Evolutionary conservation across 2,888 invertebrate species (phyloP).

Genomic region (Tipula vernalis): DNA sequence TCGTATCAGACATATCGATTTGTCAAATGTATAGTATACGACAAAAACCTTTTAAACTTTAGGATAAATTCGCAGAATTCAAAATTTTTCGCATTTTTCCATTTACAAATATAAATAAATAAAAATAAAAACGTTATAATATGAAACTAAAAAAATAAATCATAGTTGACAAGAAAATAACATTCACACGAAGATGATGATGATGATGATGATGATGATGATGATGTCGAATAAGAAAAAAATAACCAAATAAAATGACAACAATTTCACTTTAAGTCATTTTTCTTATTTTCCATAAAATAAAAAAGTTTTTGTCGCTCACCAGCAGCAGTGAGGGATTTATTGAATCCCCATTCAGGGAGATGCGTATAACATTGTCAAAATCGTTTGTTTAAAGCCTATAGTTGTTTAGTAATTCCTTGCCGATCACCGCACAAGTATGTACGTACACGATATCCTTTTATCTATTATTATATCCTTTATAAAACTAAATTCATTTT

Average conservation of each 20-base stretch:
- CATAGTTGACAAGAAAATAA: background rate
- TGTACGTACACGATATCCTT: background rate
- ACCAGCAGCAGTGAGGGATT: background rate
- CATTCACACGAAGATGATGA: background rate
- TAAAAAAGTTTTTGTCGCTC: background rate
- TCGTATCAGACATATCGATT: background rate
- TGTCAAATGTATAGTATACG: background rate
- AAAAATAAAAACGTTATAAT: background rate
- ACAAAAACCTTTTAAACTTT: background rate
- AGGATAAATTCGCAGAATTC: background rate
- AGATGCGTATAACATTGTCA: background rate
- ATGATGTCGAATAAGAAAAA: background rate
- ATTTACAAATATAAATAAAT: background rate
- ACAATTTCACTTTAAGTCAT: background rate
- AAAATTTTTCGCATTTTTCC: background rate
- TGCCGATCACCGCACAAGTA: background rate
- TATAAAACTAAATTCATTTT: background rate
- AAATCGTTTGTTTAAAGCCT: background rate
- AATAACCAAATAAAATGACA: background rate
- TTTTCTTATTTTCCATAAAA: background rate
- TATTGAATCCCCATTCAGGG: background rate
- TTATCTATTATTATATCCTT: background rate
- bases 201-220: background rate
- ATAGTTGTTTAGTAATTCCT: background rate
- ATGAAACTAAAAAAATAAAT: background rate